A percentile compares a stretch with the other conserved stretches of the same genome.
These are phyloP conservation scores for Thryonomys swinderianus DNA, from an alignment of 2,113 vertebrate species.

Conservation along the genomic window DNA sequence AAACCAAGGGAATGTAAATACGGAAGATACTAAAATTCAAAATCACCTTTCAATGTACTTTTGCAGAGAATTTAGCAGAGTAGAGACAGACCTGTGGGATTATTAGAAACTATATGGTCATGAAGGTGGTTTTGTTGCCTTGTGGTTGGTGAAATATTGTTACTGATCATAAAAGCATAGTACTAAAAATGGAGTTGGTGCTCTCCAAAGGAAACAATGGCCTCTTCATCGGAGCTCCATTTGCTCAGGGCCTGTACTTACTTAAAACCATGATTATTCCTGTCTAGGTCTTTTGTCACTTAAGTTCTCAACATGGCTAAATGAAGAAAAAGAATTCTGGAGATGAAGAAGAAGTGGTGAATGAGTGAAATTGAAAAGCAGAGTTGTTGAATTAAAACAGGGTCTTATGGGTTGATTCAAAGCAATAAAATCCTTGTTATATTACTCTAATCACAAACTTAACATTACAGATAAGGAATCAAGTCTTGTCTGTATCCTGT, in stretches of 20 bases:
- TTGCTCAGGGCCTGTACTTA: background rate
- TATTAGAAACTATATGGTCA: background rate
- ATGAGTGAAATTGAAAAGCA: background rate
- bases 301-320: background rate
- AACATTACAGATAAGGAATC: background rate
- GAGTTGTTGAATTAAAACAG: background rate
- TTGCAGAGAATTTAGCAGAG: background rate
- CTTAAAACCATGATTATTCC: background rate
- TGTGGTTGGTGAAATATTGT: background rate
- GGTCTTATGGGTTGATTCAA: background rate
- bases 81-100: background rate
- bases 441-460: background rate
- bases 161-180: background rate
- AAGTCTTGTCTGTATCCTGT: background rate
- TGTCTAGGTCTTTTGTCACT: background rate
- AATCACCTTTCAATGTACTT: background rate
- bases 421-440: background rate
- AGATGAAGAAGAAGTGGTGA: background rate
- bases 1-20: background rate
- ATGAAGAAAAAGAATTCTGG: background rate
- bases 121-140: background rate
- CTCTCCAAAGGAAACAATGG: background rate
- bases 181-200: background rate
- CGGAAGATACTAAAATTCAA: background rate
- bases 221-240: background rate